Base-by-base conservation (phyloP, 1,140 invertebrate genomes). In the Thaumatotibia leucotreta region DNA sequence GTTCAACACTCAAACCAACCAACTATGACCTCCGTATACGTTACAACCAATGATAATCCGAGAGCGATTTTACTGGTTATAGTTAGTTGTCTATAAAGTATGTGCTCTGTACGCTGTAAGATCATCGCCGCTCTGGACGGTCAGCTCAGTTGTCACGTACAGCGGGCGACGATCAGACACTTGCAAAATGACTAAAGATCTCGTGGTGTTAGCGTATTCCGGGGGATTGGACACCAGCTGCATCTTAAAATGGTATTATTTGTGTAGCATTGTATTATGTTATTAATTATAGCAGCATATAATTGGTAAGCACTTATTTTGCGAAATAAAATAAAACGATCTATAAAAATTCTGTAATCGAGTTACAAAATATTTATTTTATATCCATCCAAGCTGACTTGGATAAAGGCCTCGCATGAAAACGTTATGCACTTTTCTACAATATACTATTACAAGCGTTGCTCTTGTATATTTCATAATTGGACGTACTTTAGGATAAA, bases 211-310 rank as follows among this genome's bases (percentile, higher is more conserved):
- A 63, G 96, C 96, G 17, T 97, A 97, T 84, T 97, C 96, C 35
- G 96, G 96, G 20, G 96, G 96, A n/a, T 88, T 97, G 68, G 96
- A 97, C 79, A 97, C 96, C 0, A 97, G 96, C 62, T 97, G 96
- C 79, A 97, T 97, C 69, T 88, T 97, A n/a, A 95, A 95, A 84
- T 97, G 96, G 96, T 91, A 82, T 78, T 14, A n/a, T 39, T 32
- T 31, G 33, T 63, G 39, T 24, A 14, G 35, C 22, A 39, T 68
- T n/a, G 3, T 54, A 24, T 58, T 35, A 23, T 29, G 22, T 71
- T n/a, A 27, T 64, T 11, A 20, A 35, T 49, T 61, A 27, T 61
- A n/a, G n/a, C n/a, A n/a, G n/a, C n/a, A n/a, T n/a, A n/a, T n/a
- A n/a, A n/a, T n/a, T n/a, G n/a, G n/a, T n/a, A n/a, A n/a, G n/a